Base-by-base conservation (phyloP, 2,797 vertebrate species). In the Cossypha polioptera region DNA sequence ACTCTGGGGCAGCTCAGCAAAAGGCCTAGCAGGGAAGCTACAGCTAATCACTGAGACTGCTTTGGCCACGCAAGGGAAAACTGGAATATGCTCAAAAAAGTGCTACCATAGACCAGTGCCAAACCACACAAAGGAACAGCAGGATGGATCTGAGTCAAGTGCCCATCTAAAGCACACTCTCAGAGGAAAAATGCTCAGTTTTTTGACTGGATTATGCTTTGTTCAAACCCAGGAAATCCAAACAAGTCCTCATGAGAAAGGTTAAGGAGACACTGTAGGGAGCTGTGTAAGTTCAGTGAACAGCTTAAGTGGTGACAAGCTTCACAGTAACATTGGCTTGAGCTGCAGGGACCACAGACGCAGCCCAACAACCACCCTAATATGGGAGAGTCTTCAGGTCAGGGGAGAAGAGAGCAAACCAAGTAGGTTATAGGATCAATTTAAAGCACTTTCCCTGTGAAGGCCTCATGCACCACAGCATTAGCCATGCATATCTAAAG, bases 41-140 rank as follows among this genome's bases (percentile, higher is more conserved):
- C 66, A 38, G 90, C 54, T 88, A 66, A 95, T 61, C 92, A 50
- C 81, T 78, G 38, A 76, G 48, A 51, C 78, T 40, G 59, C 88
- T 93, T 78, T 92, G 95, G 88, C 78, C 73, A 71, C 73, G 94
- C 78, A 61, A 88, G 84, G 72, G 69, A 84, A 91, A 96, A 88
- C 16, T 93, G 93, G 86, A 96, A 94, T 78, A 95, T 54, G 66
- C 88, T 77, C 73, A 54, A 31, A 80, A 87, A 93, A 92, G 77
- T 61, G 79, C 72, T 86, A 63, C 92, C 78, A 58, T 3, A 95
- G 87, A 75, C 68, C 84, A 80, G 92, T 94, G 95, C 95, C 95
- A 96, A 96, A 67, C 29, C 1, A 3, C 89, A 84, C 62, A 96
- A 97, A 96, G 82, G 79, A 96, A 92, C 92, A 95, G 93, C 79